These are phyloP conservation scores for Cataglyphis livida DNA, from an alignment of 2,888 invertebrate genomes.

Conservation along the genomic window DNA sequence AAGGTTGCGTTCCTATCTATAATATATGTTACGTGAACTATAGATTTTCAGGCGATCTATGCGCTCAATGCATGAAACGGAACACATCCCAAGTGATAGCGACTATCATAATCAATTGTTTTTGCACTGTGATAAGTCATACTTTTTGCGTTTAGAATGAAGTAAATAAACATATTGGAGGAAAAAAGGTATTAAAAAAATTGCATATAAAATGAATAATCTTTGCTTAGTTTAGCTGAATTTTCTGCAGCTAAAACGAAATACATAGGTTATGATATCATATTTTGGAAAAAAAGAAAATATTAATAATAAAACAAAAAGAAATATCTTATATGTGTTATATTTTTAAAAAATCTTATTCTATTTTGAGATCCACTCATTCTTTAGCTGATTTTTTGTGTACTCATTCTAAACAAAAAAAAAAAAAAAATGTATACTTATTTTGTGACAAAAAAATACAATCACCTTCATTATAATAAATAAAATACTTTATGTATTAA, in stretches of 20 bases:
- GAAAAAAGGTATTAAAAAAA: neutral
- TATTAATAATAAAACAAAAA: neutral
- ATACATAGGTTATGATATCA: conserved; percentile 17
- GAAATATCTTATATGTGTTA: too few species aligned
- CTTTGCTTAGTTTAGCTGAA: neutral
- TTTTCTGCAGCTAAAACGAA: neutral
- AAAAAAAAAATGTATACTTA: neutral
- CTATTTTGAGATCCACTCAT: too few species aligned
- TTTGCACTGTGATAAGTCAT: neutral
- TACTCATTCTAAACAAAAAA: too few species aligned
- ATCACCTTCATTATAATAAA: neutral
- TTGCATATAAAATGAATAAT: neutral
- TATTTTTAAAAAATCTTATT: too few species aligned
- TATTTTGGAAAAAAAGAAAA: neutral
- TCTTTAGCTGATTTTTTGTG: too few species aligned
- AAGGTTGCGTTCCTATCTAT: neutral
- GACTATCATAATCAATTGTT: neutral
- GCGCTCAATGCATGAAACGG: too few species aligned
- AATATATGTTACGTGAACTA: too few species aligned
- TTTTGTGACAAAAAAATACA: neutral
- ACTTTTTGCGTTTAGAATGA: neutral
- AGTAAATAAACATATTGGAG: neutral
- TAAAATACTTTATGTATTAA: neutral
- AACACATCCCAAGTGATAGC: neutral
- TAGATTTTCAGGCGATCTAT: too few species aligned